Evolutionary conservation across 2,797 vertebrate species (phyloP).

Genomic region (Myotis findleyi): DNA sequence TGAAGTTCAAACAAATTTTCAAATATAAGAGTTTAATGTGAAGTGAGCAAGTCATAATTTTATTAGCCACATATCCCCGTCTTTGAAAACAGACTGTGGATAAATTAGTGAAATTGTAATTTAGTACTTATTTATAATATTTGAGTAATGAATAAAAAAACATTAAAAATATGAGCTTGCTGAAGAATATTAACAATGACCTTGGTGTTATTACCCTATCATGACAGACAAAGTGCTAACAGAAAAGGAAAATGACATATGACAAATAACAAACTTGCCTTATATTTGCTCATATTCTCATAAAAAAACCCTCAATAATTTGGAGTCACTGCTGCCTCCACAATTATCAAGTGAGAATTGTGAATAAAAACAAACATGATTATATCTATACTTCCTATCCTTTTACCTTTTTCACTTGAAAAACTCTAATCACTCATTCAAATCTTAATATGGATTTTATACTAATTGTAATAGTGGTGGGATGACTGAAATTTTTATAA

Average conservation of each 20-base stretch:
- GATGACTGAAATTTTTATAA: background rate
- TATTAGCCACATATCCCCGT: background rate
- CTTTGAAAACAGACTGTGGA: background rate
- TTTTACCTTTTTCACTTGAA: background rate
- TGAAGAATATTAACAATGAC: conserved; percentile 8
- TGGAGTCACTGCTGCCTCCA: background rate
- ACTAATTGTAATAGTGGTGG: background rate
- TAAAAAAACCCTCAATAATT: background rate
- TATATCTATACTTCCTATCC: background rate
- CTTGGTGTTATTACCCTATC: background rate
- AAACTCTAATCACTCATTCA: background rate
- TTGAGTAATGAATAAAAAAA: background rate
- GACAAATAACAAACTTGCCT: background rate
- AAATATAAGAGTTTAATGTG: background rate
- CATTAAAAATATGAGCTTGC: background rate
- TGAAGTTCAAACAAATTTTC: conserved; percentile 42
- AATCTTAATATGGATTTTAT: background rate
- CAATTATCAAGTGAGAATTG: background rate
- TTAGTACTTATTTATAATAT: conserved; percentile 27
- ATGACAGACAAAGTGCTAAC: background rate
- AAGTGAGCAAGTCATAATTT: background rate
- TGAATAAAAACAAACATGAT: background rate
- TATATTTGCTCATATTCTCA: background rate
- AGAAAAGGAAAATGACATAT: background rate
- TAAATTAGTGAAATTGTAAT: background rate